Conservation (phyloP, 2,888 invertebrate genomes). For the Argyresthia albistria region DNA sequence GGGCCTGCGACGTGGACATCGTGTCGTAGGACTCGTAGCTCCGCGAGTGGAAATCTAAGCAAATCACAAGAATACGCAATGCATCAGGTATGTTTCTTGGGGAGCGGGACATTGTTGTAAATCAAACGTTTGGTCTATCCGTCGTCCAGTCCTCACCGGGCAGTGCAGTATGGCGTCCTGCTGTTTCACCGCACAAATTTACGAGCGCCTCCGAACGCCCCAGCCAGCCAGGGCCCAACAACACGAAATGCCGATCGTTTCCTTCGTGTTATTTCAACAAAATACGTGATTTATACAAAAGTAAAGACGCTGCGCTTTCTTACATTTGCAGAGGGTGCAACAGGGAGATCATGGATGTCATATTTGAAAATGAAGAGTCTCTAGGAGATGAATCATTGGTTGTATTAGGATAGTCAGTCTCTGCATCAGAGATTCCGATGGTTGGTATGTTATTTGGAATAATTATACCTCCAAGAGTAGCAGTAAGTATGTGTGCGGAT, state of each 20-base stretch:
- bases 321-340: conserved; percentile 21
- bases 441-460: not conserved
- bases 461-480: not conserved
- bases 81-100: conserved; percentile 2
- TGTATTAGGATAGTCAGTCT: not conserved
- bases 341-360: conserved; percentile 11
- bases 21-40: too few species aligned
- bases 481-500: too few species aligned
- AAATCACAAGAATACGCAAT: not conserved
- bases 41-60: not conserved
- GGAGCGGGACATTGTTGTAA: conserved; percentile 30
- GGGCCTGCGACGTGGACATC: too few species aligned
- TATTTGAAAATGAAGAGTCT: not conserved
- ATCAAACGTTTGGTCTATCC: conserved; percentile 62
- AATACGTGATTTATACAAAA: conserved; percentile 66
- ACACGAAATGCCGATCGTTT: conserved; percentile 57
- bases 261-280: conserved; percentile 64
- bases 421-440: not conserved
- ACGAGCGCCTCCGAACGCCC: conserved; percentile 53
- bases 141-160: conserved; percentile 35
- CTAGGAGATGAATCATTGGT: not conserved
- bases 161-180: conserved; percentile 43
- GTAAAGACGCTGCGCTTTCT: conserved; percentile 8
- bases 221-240: conserved; percentile 31
- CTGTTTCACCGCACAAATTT: conserved; percentile 67